Percentiles rank a stretch among this genome's conserved stretches.
phyloP scores from a whole-genome alignment of 1,140 invertebrate genomes.

The Brachionus angularis region DNA sequence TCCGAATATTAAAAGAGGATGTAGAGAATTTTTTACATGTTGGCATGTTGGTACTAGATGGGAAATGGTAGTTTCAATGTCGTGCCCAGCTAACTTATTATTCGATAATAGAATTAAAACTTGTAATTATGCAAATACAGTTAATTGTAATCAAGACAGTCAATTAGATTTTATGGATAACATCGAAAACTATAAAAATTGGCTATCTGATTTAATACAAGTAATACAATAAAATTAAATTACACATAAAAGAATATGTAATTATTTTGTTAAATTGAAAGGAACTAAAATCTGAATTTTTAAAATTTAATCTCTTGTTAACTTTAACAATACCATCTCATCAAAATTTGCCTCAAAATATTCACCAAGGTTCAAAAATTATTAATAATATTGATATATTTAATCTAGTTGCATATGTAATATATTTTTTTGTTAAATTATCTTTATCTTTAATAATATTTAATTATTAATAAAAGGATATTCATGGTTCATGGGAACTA shows the following conservation, averaged over 20 bases:
- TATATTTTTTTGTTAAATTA: no score
- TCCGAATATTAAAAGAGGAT: slow-evolving; percentile 4
- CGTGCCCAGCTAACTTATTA: slow-evolving; percentile 5
- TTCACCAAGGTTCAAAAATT: no score
- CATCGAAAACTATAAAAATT: slow-evolving; percentile 15
- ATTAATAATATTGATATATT: no score
- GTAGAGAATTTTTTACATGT: slow-evolving; percentile 25
- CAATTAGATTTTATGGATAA: slow-evolving; percentile 13
- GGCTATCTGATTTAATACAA: slow-evolving; percentile 3
- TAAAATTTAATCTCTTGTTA: no score
- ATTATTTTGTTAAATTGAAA: background rate
- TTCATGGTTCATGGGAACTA: slow-evolving; percentile 89
- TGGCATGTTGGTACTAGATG: slow-evolving; percentile 31
- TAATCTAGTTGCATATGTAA: no score
- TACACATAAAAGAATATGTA: background rate
- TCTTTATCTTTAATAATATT: background rate
- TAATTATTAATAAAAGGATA: slow-evolving; percentile 63
- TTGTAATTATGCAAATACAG: slow-evolving; percentile 15
- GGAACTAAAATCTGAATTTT: slow-evolving; percentile 12
- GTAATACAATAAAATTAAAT: no score
- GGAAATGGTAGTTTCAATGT: slow-evolving; percentile 31
- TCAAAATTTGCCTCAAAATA: no score
- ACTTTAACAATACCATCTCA: no score
- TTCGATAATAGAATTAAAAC: slow-evolving; percentile 10
- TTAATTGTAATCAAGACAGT: background rate